Conservation (phyloP, 2,888 invertebrate species). For the Alloscopus bannaensis region DNA sequence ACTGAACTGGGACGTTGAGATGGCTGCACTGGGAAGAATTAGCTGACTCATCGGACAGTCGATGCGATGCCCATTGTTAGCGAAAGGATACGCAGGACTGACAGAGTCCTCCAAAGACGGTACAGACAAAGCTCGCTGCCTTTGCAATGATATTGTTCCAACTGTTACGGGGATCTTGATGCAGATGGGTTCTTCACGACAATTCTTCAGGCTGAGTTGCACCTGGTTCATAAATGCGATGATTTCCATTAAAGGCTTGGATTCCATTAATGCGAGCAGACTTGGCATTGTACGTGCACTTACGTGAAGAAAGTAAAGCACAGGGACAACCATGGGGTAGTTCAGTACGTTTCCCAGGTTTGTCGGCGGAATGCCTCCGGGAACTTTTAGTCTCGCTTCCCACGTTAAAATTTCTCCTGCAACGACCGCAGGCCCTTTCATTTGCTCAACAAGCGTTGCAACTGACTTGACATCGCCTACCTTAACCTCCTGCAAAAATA, state of each 20-base stretch:
- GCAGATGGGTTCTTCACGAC: slow-evolving; percentile 58
- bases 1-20: slow-evolving; percentile 54
- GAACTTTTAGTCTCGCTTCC: slow-evolving; percentile 64
- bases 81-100: not conserved
- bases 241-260: not conserved
- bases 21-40: slow-evolving; percentile 46
- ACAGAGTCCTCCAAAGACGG: slow-evolving; percentile 17
- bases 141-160: slow-evolving; percentile 54
- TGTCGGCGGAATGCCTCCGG: slow-evolving; percentile 63
- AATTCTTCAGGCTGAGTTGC: slow-evolving; percentile 55
- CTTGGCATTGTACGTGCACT: not conserved
- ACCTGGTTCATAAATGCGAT: slow-evolving; percentile 37
- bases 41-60: slow-evolving; percentile 61
- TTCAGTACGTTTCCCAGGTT: slow-evolving; percentile 65
- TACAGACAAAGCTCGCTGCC: slow-evolving; percentile 37
- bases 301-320: slow-evolving; percentile 64
- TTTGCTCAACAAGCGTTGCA: slow-evolving; percentile 54
- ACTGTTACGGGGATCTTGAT: slow-evolving; percentile 62
- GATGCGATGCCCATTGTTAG: slow-evolving; percentile 41
- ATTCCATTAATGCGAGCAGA: not conserved
- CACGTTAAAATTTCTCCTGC: slow-evolving; percentile 63
- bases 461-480: slow-evolving; percentile 33
- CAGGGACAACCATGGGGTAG: slow-evolving; percentile 57
- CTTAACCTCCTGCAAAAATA: slow-evolving; percentile 45
- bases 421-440: slow-evolving; percentile 63